Percentiles rank a stretch among this genome's conserved stretches.
Evolutionary conservation across 35 echinoderm and acorn worm genomes (phyloP).

Genomic region (Ptychodera flava): DNA sequence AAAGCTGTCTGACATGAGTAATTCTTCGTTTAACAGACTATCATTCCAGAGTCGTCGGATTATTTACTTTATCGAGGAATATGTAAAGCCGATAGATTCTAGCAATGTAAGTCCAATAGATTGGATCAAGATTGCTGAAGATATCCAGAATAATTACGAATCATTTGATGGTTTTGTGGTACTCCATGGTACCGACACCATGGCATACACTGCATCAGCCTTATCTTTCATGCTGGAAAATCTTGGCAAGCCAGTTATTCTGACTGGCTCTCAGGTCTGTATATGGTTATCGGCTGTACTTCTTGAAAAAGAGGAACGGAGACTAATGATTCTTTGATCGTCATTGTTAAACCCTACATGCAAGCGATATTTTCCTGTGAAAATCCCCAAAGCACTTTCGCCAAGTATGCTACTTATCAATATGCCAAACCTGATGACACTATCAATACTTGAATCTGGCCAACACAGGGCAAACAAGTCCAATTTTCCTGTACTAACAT

Average conservation of each 20-base stretch:
- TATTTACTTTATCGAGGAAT: conserved; percentile 58
- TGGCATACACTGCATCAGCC: conserved; percentile 87
- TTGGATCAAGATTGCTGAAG: conserved; percentile 64
- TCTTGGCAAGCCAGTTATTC: conserved; percentile 84
- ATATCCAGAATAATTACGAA: conserved; percentile 67
- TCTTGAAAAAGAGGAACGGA: neutral
- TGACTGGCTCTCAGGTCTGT: conserved; percentile 38
- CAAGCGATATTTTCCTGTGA: neutral
- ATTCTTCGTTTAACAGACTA: neutral
- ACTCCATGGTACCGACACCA: conserved; percentile 96
- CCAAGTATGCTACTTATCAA: neutral
- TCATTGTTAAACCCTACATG: neutral
- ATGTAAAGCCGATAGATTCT: conserved; percentile 63
- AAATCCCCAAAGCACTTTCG: neutral
- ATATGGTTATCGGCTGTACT: neutral
- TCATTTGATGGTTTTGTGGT: conserved; percentile 90
- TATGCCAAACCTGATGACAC: neutral
- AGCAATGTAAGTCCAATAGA: conserved; percentile 66
- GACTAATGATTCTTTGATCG: neutral
- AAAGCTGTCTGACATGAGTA: too few relatives aligned
- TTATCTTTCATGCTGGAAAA: conserved; percentile 97
- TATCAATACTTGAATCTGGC: neutral
- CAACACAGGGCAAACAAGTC: too few relatives aligned
- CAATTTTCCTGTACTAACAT: too few relatives aligned
- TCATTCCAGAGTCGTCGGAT: neutral